Percentiles rank a stretch among this genome's conserved stretches.
These are phyloP conservation scores for Brachionus paranguensis DNA, from an alignment of 1,140 invertebrate species.

Conservation along the genomic window DNA sequence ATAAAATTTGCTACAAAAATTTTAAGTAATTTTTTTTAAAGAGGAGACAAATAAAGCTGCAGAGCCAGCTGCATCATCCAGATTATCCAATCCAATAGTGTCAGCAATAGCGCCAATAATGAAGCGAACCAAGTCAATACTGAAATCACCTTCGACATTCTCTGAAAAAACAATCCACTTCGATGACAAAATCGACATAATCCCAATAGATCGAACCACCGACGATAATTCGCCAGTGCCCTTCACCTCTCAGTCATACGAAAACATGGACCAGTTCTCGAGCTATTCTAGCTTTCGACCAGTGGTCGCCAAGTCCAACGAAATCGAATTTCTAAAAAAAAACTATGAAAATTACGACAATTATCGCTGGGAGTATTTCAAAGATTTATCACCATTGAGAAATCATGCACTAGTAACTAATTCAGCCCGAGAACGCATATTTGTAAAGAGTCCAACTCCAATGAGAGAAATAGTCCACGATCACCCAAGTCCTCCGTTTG, in stretches of 20 bases:
- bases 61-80: background rate
- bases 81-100: background rate
- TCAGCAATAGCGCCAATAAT: background rate
- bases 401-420: background rate
- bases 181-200: constrained; percentile 24
- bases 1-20: background rate
- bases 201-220: background rate
- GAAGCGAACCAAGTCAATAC: constrained; percentile 30
- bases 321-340: constrained; percentile 24
- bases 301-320: background rate
- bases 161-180: constrained; percentile 32
- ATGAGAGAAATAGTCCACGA: constrained; percentile 12
- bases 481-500: background rate
- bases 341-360: constrained; percentile 26
- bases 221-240: background rate
- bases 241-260: background rate
- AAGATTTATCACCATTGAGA: constrained; percentile 11
- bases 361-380: background rate
- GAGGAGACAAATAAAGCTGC: background rate
- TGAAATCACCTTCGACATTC: constrained; percentile 29
- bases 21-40: background rate
- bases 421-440: background rate
- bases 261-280: background rate
- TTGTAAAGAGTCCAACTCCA: constrained; percentile 33
- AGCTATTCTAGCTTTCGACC: background rate